phyloP scores from a whole-genome alignment of 2,888 invertebrate species.

The Agrilus cyanescens region DNA sequence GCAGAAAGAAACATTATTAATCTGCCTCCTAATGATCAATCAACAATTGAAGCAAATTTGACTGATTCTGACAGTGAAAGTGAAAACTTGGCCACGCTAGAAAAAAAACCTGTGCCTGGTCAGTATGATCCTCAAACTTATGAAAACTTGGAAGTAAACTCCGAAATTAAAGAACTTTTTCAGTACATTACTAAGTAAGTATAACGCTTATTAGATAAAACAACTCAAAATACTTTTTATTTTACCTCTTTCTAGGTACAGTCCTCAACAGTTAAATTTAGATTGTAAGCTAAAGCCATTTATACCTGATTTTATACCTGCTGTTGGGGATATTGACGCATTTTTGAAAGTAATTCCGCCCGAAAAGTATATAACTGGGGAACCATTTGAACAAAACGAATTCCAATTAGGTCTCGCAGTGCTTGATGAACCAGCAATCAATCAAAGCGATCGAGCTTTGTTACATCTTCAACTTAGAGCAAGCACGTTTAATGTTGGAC shows the following conservation, averaged over 20 bases:
- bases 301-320: slow-evolving; percentile 92
- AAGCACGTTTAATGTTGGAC: slow-evolving; percentile 39
- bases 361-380: slow-evolving; percentile 39
- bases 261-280: slow-evolving; percentile 82
- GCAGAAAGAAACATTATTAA: no score
- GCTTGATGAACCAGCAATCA: slow-evolving; percentile 90
- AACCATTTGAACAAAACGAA: slow-evolving; percentile 22
- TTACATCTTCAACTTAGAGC: slow-evolving; percentile 82
- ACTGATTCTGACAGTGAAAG: slow-evolving; percentile 26
- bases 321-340: slow-evolving; percentile 97
- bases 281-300: slow-evolving; percentile 88
- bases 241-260: slow-evolving; percentile 52
- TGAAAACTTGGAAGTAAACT: slow-evolving; percentile 66
- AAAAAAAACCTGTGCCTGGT: slow-evolving; percentile 29
- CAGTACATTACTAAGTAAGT: slow-evolving; percentile 77
- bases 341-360: slow-evolving; percentile 90
- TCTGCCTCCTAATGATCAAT: no score
- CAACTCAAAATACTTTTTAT: neutral
- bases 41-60: no score
- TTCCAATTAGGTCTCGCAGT: slow-evolving; percentile 53
- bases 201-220: neutral
- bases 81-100: slow-evolving; percentile 15
- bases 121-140: slow-evolving; percentile 75
- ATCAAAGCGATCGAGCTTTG: slow-evolving; percentile 92
- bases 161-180: slow-evolving; percentile 85